These are phyloP conservation scores for Actinia tenebrosa DNA, from an alignment of 64 coral and sea anemone species.

Conservation along the genomic window DNA sequence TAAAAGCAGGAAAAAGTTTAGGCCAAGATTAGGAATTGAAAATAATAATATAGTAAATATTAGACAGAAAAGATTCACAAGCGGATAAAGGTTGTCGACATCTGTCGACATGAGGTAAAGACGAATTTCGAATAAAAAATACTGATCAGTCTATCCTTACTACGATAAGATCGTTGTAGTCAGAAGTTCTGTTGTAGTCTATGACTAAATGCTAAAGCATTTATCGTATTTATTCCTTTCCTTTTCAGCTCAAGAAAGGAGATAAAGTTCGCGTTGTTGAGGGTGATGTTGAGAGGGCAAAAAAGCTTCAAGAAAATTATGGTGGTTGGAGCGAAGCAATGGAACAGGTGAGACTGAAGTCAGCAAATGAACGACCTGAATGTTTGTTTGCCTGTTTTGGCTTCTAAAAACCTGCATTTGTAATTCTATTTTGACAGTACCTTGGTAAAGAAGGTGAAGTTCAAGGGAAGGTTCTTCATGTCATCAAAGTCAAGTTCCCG, in stretches of 20 bases:
- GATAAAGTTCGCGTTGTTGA: not conserved
- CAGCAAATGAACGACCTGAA: not conserved
- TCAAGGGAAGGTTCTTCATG: not conserved
- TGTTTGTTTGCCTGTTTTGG: not conserved
- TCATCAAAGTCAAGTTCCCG: conserved; percentile 9
- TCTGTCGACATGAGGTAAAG: too few relatives aligned
- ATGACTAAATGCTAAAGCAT: too few relatives aligned
- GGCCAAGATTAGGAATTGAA: too few relatives aligned
- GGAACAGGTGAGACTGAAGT: not conserved
- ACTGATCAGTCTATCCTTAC: too few relatives aligned
- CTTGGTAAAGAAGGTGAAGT: not conserved
- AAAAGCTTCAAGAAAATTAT: not conserved
- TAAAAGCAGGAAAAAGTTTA: too few relatives aligned
- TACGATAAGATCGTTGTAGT: too few relatives aligned
- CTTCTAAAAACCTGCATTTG: not conserved
- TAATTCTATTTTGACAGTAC: not conserved
- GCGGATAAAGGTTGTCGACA: too few relatives aligned
- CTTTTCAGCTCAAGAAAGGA: not conserved
- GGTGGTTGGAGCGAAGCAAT: not conserved
- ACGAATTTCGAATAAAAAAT: too few relatives aligned
- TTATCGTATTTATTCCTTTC: not conserved
- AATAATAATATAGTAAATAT: too few relatives aligned
- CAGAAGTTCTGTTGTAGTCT: too few relatives aligned
- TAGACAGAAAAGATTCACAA: too few relatives aligned
- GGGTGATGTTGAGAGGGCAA: not conserved